These are phyloP conservation scores for Progne subis DNA, from an alignment of 2,113 vertebrate genomes.

Conservation along the genomic window DNA sequence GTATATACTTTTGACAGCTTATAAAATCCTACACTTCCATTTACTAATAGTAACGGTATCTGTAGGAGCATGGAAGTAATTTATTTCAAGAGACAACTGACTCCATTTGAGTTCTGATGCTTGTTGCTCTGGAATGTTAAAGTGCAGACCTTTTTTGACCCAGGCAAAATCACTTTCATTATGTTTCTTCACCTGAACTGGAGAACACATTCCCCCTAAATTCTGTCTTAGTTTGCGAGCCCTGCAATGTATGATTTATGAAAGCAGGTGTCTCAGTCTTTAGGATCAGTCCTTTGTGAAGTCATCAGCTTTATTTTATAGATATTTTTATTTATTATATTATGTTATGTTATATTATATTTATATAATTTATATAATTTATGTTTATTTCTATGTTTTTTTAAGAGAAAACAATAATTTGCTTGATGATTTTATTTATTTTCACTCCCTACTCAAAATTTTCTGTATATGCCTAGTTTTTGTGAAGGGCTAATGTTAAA, in stretches of 20 bases:
- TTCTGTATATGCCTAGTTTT: background rate
- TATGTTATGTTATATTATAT: background rate
- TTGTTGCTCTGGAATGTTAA: slow-evolving; percentile 22
- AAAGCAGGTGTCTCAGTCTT: background rate
- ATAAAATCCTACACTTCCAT: slow-evolving; percentile 12
- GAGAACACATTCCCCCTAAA: background rate
- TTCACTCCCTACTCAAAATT: background rate
- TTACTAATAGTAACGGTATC: background rate
- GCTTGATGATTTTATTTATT: background rate
- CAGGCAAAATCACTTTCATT: background rate
- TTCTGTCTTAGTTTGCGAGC: background rate
- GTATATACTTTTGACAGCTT: background rate
- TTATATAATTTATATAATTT: background rate
- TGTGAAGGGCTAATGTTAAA: background rate
- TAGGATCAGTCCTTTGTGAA: background rate
- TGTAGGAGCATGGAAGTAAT: slow-evolving; percentile 5
- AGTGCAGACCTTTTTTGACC: slow-evolving; percentile 30
- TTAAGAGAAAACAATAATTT: background rate
- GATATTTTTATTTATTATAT: background rate
- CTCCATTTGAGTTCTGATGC: background rate
- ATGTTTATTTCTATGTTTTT: background rate
- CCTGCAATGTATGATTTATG: background rate
- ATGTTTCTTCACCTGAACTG: background rate
- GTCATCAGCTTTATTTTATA: background rate
- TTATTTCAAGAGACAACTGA: slow-evolving; percentile 29